Base-by-base conservation (phyloP, 2,113 vertebrate species). In the Jaculus jaculus region DNA sequence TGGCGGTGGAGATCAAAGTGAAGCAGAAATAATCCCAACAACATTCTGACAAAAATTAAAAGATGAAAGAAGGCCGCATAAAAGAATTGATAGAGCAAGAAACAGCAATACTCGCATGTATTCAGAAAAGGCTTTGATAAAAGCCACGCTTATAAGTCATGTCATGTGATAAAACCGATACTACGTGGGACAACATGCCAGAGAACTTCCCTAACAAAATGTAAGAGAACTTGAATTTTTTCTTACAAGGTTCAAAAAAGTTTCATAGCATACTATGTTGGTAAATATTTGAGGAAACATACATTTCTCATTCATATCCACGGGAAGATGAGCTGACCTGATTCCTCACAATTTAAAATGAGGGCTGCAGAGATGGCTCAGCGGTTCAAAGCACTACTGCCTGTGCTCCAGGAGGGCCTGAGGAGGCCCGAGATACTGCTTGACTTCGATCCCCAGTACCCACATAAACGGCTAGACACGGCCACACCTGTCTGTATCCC, bases 1-100 rank as follows among this genome's bases (percentile, higher is more conserved):
- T 91, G 75, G 73, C 78, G 60, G 17, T 17, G 13, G 63, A 94
- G 91, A 94, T 94, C 89, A 91, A 93, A 92, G 80, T 21, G 15
- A 32, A 60, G 24, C 71, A 94, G 89, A 77, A 90, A 90, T 42
- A 37, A 60, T 94, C 68, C 79, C 51, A 63, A n/a, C 54, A 84
- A 28, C 71, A 58, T 72, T 79, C 82, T 51, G 17, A 86, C 34
- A 83, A 88, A 96, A 95, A 74, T 87, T 83, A 84, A 77, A 90
- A 95, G 66, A 92, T 86, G 85, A 93, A 92, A 92, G 91, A 75
- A 92, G 28, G 17, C 51, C 47, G 21, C 26, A 10, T 75, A 80
- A 79, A 91, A 90, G 77, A 92, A 92, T 80, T 79, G 86, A 71
- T 68, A 80, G 1, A 51, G 7, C 18, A 20, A 68, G 66, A 32